phyloP scores from a whole-genome alignment of 2,113 vertebrate species.

The Melospiza georgiana region DNA sequence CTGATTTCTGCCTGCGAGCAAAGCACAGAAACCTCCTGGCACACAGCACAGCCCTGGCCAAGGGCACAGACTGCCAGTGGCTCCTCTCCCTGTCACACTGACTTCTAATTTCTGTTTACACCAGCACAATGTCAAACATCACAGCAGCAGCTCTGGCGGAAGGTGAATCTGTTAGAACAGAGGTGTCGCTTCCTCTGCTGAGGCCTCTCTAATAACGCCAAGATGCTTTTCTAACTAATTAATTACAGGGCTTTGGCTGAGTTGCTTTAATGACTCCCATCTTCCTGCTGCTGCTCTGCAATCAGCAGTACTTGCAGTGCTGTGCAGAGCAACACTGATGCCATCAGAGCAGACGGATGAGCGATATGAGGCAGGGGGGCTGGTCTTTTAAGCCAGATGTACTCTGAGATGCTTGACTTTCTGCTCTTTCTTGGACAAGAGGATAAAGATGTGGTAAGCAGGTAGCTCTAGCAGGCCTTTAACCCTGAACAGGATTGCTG shows the following conservation, averaged over 20 bases:
- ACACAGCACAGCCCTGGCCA: not conserved
- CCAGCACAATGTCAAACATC: conserved; percentile 45
- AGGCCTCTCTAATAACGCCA: conserved; percentile 38
- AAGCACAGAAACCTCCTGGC: not conserved
- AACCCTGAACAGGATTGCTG: not conserved
- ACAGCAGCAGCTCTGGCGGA: conserved; percentile 7
- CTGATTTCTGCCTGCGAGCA: not conserved
- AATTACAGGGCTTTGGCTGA: conserved; percentile 62
- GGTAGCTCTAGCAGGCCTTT: not conserved
- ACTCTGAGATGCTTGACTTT: not conserved
- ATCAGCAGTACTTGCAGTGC: conserved; percentile 49
- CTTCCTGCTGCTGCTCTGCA: conserved; percentile 69
- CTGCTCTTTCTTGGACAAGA: not conserved
- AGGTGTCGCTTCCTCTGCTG: conserved; percentile 33
- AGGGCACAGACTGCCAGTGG: conserved; percentile 3
- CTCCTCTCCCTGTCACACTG: not conserved
- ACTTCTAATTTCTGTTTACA: conserved; percentile 52
- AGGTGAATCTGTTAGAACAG: conserved; percentile 8
- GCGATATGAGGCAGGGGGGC: not conserved
- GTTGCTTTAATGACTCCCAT: conserved; percentile 59
- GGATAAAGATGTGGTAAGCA: not conserved
- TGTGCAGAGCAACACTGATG: conserved; percentile 50
- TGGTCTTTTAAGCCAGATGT: not conserved
- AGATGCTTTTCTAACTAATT: conserved; percentile 67
- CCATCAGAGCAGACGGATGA: conserved; percentile 19